Base-by-base conservation (phyloP, 2,797 vertebrate species). In the Thaleichthys pacificus region DNA sequence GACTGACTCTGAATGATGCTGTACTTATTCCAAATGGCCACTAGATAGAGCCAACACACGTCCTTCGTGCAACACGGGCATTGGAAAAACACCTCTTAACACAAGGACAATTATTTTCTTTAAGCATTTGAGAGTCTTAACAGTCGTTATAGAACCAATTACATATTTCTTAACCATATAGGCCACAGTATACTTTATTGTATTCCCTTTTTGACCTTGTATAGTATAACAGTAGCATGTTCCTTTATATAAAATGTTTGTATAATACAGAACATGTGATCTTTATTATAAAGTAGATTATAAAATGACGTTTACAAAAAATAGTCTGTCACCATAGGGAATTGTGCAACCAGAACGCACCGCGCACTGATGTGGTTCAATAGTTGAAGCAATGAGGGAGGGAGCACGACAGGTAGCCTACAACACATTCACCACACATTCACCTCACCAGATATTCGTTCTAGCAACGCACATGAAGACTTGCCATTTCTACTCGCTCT, bases 11-110 rank as follows among this genome's bases (percentile, higher is more conserved):
- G 28, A 30, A 30, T 30, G 28, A 60, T 12, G 22, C 15, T 54
- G 26, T 32, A 9, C 30, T 78, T 49, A 51, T 35, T 60, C 1
- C 19, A 17, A 5, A 1, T 68, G 69, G 26, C 79, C 85, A 84
- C 80, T 71, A 86, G 86, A 66, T 74, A 11, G 78, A 58, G 82
- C 78, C 71, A 79, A 9, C 64, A 38, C 22, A 24, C 60, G 11
- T 47, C 1, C 42, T 47, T 47, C 42, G 42, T 47, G 8, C 32
- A 35, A 35, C 32, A 35, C 28, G 28, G 26, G 28, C 28, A 30
- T 5, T 30, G 28, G 3, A 30, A 30, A 30, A 30, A 4, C 28
- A 30, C 28, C n/a, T n/a, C n/a, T n/a, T n/a, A n/a, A 28, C 26
- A 28, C 3, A 28, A 28, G 26, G 26, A 28, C 2, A 28, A 28